Conservation (phyloP, 2,797 vertebrate genomes). For the Enteromius argenteus region DNA sequence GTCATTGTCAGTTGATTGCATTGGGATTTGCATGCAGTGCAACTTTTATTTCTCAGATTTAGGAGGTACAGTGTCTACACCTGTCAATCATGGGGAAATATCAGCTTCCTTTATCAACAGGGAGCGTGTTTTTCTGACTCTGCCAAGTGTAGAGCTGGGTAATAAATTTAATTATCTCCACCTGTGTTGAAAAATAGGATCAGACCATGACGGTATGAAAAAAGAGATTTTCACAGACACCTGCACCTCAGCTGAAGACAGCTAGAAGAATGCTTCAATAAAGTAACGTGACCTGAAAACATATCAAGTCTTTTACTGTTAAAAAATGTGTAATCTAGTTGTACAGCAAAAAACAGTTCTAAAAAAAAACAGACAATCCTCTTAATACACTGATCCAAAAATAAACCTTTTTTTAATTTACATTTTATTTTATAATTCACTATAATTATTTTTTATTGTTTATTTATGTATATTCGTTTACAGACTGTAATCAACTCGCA, state of each 20-base stretch:
- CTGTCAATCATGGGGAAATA: constrained; percentile 38
- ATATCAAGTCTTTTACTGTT: neutral
- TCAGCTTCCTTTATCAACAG: constrained; percentile 29
- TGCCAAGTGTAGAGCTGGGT: constrained; percentile 46
- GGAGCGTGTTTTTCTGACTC: constrained; percentile 7
- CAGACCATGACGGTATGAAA: constrained; percentile 26
- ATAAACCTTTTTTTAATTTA: neutral
- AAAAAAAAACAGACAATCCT: neutral
- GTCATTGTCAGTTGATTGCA: constrained; percentile 8
- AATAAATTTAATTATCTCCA: constrained; percentile 56
- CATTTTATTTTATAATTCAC: neutral
- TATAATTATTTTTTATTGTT: neutral
- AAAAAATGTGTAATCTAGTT: neutral
- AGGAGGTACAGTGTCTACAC: neutral
- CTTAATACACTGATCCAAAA: neutral
- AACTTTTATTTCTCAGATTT: constrained; percentile 19
- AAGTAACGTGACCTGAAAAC: neutral
- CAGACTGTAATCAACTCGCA: neutral
- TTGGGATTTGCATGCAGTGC: neutral
- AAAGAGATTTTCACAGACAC: constrained; percentile 36
- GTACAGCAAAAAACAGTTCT: neutral
- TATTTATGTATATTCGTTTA: neutral
- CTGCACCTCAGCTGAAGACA: constrained; percentile 32
- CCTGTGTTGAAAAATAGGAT: constrained; percentile 52
- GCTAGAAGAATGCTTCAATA: constrained; percentile 21